Percentiles rank a stretch among this genome's conserved stretches.
These are phyloP conservation scores for Gadopsis marmoratus DNA, from an alignment of 2,797 vertebrate genomes.

Conservation along the genomic window DNA sequence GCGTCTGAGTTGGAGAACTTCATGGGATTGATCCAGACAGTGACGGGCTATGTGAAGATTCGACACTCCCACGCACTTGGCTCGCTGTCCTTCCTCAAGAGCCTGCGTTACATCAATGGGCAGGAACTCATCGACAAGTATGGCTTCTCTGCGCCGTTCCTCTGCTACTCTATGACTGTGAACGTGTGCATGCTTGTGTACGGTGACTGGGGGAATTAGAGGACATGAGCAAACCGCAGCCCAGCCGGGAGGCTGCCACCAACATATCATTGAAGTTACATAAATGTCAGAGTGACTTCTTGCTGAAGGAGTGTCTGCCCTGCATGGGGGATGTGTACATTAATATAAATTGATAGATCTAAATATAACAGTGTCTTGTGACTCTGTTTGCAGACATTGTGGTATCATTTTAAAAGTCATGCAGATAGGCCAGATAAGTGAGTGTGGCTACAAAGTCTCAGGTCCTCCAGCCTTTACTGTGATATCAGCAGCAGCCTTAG, in stretches of 20 bases:
- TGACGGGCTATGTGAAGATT: slow-evolving; percentile 96
- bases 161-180: slow-evolving; percentile 37
- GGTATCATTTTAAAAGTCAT: neutral
- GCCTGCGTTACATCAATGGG: slow-evolving; percentile 93
- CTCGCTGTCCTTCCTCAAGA: slow-evolving; percentile 97
- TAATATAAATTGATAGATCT: slow-evolving; percentile 15
- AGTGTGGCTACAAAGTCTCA: slow-evolving; percentile 23
- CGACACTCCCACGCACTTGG: slow-evolving; percentile 95
- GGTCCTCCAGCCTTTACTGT: slow-evolving; percentile 32
- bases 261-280: slow-evolving; percentile 32
- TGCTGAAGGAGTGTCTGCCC: neutral
- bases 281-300: slow-evolving; percentile 39
- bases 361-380: slow-evolving; percentile 2
- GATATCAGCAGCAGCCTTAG: slow-evolving; percentile 56
- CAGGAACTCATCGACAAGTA: slow-evolving; percentile 95
- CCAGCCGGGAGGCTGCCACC: slow-evolving; percentile 30
- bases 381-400: slow-evolving; percentile 23
- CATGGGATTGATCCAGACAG: slow-evolving; percentile 97
- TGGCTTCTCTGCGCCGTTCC: slow-evolving; percentile 57
- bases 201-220: slow-evolving; percentile 22
- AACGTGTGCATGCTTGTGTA: slow-evolving; percentile 19
- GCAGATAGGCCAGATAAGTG: slow-evolving; percentile 16
- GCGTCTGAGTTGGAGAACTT: slow-evolving; percentile 98
- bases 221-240: slow-evolving; percentile 31
- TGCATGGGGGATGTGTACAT: slow-evolving; percentile 1